Percentiles rank a stretch among this genome's conserved stretches.
Conservation (phyloP, 2,797 vertebrate species). For the Centroberyx gerrardi region DNA sequence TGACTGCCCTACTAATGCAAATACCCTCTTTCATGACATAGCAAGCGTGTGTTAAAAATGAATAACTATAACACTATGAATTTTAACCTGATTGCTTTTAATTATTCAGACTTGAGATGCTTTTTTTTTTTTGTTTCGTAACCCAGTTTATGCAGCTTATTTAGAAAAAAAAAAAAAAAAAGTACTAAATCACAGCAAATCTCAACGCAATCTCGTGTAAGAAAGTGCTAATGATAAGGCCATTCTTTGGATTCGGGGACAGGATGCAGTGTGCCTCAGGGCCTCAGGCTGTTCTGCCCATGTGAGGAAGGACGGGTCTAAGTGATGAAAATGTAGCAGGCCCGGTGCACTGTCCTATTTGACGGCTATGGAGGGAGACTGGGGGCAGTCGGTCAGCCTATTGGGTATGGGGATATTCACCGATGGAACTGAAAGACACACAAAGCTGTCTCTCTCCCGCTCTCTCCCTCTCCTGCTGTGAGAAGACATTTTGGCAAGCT, state of each 20-base stretch:
- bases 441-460: slow-evolving; percentile 66
- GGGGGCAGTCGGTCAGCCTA: slow-evolving; percentile 56
- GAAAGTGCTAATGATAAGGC: neutral
- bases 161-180: neutral
- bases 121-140: neutral
- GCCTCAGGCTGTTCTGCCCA: slow-evolving; percentile 7
- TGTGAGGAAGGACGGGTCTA: slow-evolving; percentile 26
- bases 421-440: slow-evolving; percentile 68
- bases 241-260: neutral
- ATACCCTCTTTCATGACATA: slow-evolving; percentile 48
- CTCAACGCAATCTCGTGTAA: neutral
- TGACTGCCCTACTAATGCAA: slow-evolving; percentile 66
- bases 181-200: neutral
- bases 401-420: slow-evolving; percentile 59
- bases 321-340: slow-evolving; percentile 22
- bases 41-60: slow-evolving; percentile 24
- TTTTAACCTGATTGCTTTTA: slow-evolving; percentile 20
- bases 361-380: slow-evolving; percentile 28
- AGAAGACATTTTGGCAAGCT: slow-evolving; percentile 83
- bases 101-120: slow-evolving; percentile 35
- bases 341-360: slow-evolving; percentile 50
- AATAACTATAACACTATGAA: slow-evolving; percentile 6
- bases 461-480: slow-evolving; percentile 75
- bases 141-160: slow-evolving; percentile 1
- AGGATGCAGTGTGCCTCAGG: neutral